Conservation (phyloP, 2,888 invertebrate genomes). For the Limnephilus auricula region DNA sequence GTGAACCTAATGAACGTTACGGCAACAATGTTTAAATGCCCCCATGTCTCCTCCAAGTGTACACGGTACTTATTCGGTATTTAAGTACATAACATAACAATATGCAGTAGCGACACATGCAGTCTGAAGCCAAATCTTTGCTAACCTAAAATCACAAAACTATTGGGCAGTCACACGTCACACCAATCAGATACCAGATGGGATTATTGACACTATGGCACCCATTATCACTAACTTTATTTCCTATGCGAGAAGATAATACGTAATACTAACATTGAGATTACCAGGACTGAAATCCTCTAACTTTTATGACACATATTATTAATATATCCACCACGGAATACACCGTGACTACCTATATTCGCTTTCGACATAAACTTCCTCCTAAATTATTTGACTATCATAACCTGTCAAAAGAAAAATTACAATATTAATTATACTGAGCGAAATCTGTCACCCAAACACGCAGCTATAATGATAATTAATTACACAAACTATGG, state of each 20-base stretch:
- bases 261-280: constrained; percentile 43
- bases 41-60: not conserved
- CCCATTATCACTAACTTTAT: constrained; percentile 25
- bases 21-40: not conserved
- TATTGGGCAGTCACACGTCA: constrained; percentile 11
- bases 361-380: not conserved
- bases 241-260: constrained; percentile 14
- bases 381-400: not conserved
- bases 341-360: not conserved
- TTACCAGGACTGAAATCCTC: constrained; percentile 22
- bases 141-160: constrained; percentile 48
- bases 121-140: not conserved
- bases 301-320: constrained; percentile 34
- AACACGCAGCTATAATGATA: not conserved
- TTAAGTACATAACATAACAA: not conserved
- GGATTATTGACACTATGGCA: constrained; percentile 13
- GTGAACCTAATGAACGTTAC: not conserved
- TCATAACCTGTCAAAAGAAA: not conserved
- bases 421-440: not conserved
- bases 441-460: not conserved
- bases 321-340: not conserved
- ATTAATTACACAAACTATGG: not conserved
- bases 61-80: not conserved
- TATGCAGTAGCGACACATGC: not conserved
- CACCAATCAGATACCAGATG: constrained; percentile 4